Evolutionary conservation across 1,140 invertebrate species (phyloP), one percentile per base, ranked within the genome.

Genomic region (Eumeta japonica): DNA sequence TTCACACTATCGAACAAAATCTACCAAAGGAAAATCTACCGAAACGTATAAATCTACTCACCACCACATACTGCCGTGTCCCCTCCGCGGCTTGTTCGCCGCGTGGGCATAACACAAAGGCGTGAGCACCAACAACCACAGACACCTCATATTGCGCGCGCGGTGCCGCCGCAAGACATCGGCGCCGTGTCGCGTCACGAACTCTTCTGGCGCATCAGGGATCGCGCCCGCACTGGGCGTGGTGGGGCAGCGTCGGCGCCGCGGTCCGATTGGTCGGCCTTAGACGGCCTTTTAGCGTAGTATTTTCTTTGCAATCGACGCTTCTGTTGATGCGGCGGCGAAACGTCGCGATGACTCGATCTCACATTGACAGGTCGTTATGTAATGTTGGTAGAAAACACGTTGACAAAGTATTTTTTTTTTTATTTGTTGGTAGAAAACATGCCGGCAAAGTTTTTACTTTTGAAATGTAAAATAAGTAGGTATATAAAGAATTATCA

Each of bases 51-150:
- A n/a, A n/a, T n/a, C n/a, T 18, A 57, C 72, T 75, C 35, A 75
- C 74, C 74, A 76, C 74, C 75, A 78, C 72, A 75, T 76, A 37
- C 72, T 74, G 43, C 75, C 73, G 43, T 63, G 63, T 48, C 66
- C 70, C 57, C 66, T 64, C 52, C 64, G 53, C 28, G 61, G 64
- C 50, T 73, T 72, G 47, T 55, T 61, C 39, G 50, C 56, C 38
- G 53, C 55, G 34, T 55, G 62, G 19, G 65, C 62, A 54, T 64
- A 74, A 62, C 72, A 66, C 62, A 68, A 42, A 62, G 70, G 50
- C 42, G 57, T 53, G 41, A 72, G 42, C 59, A 73, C 64, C 52
- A 73, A 50, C 46, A 75, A 47, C 54, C 66, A 75, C 67, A 67
- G 48, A 58, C 71, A 77, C 65, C 71, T 65, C 72, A 76, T 76